Evolutionary conservation across 2,113 vertebrate genomes (phyloP).

Genomic region (Sarotherodon lohbergeri): DNA sequence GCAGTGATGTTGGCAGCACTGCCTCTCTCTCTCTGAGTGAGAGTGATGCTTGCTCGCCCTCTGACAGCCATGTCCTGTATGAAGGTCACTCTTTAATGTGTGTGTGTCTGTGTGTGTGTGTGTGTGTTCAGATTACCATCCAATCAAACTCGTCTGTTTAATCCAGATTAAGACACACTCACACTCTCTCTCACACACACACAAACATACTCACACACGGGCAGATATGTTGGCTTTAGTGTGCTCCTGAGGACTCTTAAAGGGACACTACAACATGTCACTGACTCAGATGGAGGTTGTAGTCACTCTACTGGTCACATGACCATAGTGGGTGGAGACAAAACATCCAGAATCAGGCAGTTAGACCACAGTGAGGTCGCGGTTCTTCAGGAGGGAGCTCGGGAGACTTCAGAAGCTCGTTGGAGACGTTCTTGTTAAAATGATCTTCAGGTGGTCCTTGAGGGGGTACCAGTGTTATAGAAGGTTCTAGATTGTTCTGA

Average conservation of each 20-base stretch:
- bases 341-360: neutral
- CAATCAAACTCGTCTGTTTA: neutral
- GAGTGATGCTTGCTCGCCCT: neutral
- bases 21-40: neutral
- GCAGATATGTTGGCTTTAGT: neutral
- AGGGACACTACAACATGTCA: neutral
- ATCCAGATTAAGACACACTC: constrained; percentile 46
- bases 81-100: neutral
- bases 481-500: neutral
- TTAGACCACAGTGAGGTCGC: neutral
- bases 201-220: neutral
- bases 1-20: neutral
- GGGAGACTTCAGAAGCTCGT: too few species aligned
- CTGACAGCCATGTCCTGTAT: neutral
- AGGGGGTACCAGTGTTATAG: neutral
- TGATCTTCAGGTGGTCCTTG: neutral
- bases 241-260: neutral
- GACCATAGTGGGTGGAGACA: neutral
- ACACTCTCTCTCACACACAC: neutral
- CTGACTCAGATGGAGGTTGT: neutral
- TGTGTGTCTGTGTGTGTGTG: neutral
- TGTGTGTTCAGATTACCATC: neutral
- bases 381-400: neutral
- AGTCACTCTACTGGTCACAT: neutral
- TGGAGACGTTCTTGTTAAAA: neutral